phyloP scores from a whole-genome alignment of 92 coral and sea anemone genomes.

The Paragorgia papillata region DNA sequence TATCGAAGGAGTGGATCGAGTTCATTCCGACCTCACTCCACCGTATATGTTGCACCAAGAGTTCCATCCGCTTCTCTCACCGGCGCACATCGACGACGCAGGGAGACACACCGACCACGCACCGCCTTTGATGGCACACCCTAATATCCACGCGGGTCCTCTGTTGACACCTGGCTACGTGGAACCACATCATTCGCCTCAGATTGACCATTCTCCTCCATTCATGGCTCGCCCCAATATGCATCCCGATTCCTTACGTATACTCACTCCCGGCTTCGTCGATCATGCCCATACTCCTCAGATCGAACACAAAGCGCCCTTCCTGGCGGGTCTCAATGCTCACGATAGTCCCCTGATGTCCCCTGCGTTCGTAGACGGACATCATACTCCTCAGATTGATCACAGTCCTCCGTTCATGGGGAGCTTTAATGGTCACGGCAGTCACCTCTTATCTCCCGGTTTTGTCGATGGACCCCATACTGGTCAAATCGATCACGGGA shows the following conservation, averaged over 20 bases:
- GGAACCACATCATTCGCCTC: slow-evolving; percentile 43
- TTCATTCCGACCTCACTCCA: slow-evolving; percentile 36
- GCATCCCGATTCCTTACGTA: slow-evolving; percentile 16
- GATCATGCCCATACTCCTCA: slow-evolving; percentile 35
- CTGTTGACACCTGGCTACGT: slow-evolving; percentile 32
- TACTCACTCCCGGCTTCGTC: slow-evolving; percentile 39
- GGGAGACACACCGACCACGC: slow-evolving; percentile 24
- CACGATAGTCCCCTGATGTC: slow-evolving; percentile 27
- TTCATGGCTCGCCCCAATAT: slow-evolving; percentile 29
- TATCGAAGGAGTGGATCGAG: slow-evolving; percentile 35
- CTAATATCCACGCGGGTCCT: slow-evolving; percentile 39
- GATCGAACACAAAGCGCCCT: slow-evolving; percentile 34
- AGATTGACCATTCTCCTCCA: slow-evolving; percentile 41
- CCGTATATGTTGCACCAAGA: slow-evolving; percentile 38
- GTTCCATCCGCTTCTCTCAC: slow-evolving; percentile 39
- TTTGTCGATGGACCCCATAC: slow-evolving; percentile 29
- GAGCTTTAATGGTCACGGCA: not conserved
- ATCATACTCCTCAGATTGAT: slow-evolving; percentile 36
- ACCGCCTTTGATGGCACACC: slow-evolving; percentile 42
- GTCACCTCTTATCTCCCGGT: slow-evolving; percentile 28
- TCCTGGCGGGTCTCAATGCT: slow-evolving; percentile 24
- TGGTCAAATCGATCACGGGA: slow-evolving; percentile 26
- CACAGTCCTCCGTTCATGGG: slow-evolving; percentile 38
- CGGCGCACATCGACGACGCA: slow-evolving; percentile 38
- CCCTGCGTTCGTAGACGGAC: slow-evolving; percentile 23